Evolutionary conservation across 2,888 invertebrate species (phyloP).

Genomic region (Pemphredon lugubris): DNA sequence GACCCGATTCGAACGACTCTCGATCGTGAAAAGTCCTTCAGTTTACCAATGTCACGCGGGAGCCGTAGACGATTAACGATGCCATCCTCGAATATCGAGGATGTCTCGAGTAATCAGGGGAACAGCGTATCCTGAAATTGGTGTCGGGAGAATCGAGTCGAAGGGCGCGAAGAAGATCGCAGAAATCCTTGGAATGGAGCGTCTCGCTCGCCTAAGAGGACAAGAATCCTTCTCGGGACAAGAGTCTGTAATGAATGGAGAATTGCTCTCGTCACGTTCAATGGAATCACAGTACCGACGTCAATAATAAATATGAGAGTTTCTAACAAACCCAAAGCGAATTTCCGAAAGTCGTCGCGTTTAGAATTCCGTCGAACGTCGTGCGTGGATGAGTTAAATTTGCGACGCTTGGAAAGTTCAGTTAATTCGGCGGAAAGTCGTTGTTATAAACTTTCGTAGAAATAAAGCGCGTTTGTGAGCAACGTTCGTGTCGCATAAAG

Average conservation of each 20-base stretch:
- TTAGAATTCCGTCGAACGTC: no score
- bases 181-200: slow-evolving; percentile 13
- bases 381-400: no score
- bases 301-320: slow-evolving; percentile 42
- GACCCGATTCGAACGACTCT: background rate
- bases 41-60: slow-evolving; percentile 29
- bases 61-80: slow-evolving; percentile 69
- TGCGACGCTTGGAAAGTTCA: no score
- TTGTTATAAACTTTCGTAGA: no score
- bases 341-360: background rate
- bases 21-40: slow-evolving; percentile 19
- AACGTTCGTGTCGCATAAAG: no score
- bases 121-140: slow-evolving; percentile 50
- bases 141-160: slow-evolving; percentile 45
- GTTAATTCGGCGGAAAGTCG: no score
- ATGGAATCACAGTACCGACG: slow-evolving; percentile 18
- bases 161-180: slow-evolving; percentile 49
- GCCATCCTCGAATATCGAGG: slow-evolving; percentile 61
- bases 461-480: no score
- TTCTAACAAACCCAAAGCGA: background rate
- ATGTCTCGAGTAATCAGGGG: slow-evolving; percentile 66
- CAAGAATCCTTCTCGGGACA: slow-evolving; percentile 71
- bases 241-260: slow-evolving; percentile 75
- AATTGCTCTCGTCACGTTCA: slow-evolving; percentile 75
- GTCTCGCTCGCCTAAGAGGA: slow-evolving; percentile 49